Conservation (phyloP, 2,797 vertebrate species). For the Oreonectes daqikongensis region DNA sequence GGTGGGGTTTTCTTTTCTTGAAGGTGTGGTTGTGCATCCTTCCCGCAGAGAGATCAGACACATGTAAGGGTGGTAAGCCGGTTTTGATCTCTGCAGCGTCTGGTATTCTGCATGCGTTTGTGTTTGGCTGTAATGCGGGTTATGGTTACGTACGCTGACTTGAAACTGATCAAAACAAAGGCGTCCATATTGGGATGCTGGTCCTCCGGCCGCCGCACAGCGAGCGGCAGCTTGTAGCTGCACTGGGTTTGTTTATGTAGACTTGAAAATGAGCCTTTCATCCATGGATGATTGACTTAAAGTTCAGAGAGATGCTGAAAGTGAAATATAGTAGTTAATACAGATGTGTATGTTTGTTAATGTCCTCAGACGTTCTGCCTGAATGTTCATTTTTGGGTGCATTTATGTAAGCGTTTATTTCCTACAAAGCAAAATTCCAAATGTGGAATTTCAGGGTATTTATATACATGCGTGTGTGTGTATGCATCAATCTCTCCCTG, state of each 20-base stretch:
- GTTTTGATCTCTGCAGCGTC: neutral
- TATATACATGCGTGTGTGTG: neutral
- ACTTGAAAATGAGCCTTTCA: neutral
- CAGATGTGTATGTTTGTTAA: constrained; percentile 14
- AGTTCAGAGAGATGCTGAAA: neutral
- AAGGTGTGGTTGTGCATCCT: constrained; percentile 35
- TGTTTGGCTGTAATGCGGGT: constrained; percentile 4
- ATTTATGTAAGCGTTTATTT: neutral
- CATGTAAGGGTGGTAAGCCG: constrained; percentile 31
- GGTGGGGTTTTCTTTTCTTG: constrained; percentile 26
- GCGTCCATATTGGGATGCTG: constrained; percentile 55
- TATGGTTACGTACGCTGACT: constrained; percentile 25
- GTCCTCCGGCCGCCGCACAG: constrained; percentile 50
- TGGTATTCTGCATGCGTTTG: constrained; percentile 4
- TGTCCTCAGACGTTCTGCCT: neutral
- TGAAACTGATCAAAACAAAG: constrained; percentile 40
- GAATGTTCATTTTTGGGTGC: constrained; percentile 3
- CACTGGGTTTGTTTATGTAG: constrained; percentile 51
- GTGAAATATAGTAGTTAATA: neutral
- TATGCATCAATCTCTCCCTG: constrained; percentile 16
- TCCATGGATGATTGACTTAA: constrained; percentile 9
- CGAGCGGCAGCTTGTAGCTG: constrained; percentile 17
- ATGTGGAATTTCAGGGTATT: neutral
- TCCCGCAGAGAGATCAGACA: constrained; percentile 9
- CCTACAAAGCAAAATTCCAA: neutral